Percentiles rank a stretch among this genome's conserved stretches.
phyloP scores from a whole-genome alignment of 2,888 invertebrate genomes.

The Cabera pusaria region DNA sequence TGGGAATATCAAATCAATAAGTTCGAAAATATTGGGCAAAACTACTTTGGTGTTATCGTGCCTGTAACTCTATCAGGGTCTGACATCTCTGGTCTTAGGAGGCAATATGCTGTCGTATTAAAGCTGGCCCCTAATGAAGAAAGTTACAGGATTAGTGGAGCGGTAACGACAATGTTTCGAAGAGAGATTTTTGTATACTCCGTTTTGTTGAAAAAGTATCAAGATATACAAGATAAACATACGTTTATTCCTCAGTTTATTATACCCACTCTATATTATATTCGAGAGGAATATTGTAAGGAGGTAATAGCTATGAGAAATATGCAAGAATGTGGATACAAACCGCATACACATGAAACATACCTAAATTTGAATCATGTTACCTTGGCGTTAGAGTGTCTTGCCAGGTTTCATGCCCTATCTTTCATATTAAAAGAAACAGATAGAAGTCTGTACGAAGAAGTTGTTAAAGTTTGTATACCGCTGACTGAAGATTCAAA shows the following conservation, averaged over 20 bases:
- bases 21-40: slow-evolving; percentile 63
- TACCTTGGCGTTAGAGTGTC: slow-evolving; percentile 48
- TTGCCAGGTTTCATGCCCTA: slow-evolving; percentile 65
- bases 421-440: slow-evolving; percentile 56
- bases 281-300: slow-evolving; percentile 54
- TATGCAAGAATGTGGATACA: slow-evolving; percentile 56
- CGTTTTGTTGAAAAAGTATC: slow-evolving; percentile 49
- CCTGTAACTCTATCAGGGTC: slow-evolving; percentile 52
- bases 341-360: slow-evolving; percentile 46
- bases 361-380: slow-evolving; percentile 63
- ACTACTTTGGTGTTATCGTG: slow-evolving; percentile 68
- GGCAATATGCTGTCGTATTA: slow-evolving; percentile 50
- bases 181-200: slow-evolving; percentile 67
- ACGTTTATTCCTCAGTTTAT: slow-evolving; percentile 30
- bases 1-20: slow-evolving; percentile 45
- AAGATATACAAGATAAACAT: slow-evolving; percentile 39
- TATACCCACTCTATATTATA: slow-evolving; percentile 59
- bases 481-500: slow-evolving; percentile 55
- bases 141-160: slow-evolving; percentile 65
- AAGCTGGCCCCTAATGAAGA: slow-evolving; percentile 72
- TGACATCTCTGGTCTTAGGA: slow-evolving; percentile 18
- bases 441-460: slow-evolving; percentile 41
- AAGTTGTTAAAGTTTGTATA: slow-evolving; percentile 49
- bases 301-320: slow-evolving; percentile 66
- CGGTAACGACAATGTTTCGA: slow-evolving; percentile 60